A percentile compares a stretch with the other conserved stretches of the same genome.
phyloP scores from a whole-genome alignment of 1,140 invertebrate genomes.

The Penaeus chinensis region DNA sequence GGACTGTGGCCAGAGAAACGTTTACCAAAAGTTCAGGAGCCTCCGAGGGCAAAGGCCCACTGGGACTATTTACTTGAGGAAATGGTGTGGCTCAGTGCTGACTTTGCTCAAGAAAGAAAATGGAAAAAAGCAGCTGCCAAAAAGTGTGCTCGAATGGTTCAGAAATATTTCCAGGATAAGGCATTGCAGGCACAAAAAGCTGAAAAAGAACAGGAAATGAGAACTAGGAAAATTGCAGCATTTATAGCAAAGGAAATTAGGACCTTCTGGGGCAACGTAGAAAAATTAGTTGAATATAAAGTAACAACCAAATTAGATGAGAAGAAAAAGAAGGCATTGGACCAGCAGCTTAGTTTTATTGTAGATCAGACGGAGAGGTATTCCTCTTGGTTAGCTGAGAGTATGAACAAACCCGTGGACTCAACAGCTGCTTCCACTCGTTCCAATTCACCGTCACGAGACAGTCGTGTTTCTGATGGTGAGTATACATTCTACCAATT shows the following conservation, averaged over 20 bases:
- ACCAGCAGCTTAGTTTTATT: slow-evolving; percentile 97
- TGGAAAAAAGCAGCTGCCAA: slow-evolving; percentile 97
- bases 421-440: slow-evolving; percentile 48
- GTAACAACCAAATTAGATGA: slow-evolving; percentile 92
- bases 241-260: slow-evolving; percentile 93
- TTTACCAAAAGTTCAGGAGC: slow-evolving; percentile 92
- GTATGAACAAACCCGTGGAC: slow-evolving; percentile 77
- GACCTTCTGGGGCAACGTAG: slow-evolving; percentile 96
- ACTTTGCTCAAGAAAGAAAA: slow-evolving; percentile 97
- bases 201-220: slow-evolving; percentile 90
- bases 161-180: slow-evolving; percentile 96
- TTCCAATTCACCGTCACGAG: slow-evolving; percentile 49
- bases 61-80: slow-evolving; percentile 99
- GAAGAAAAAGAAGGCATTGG: slow-evolving; percentile 93
- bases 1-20: slow-evolving; percentile 93
- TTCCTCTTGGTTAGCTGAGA: slow-evolving; percentile 88
- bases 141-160: slow-evolving; percentile 86
- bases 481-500: slow-evolving; percentile 63
- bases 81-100: slow-evolving; percentile 97
- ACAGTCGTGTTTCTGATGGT: slow-evolving; percentile 70
- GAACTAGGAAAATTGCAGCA: slow-evolving; percentile 86
- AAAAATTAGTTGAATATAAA: slow-evolving; percentile 97
- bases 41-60: slow-evolving; percentile 89
- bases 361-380: slow-evolving; percentile 99
- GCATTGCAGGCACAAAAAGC: slow-evolving; percentile 88